phyloP scores from a whole-genome alignment of 2,113 vertebrate species.

The Sinosuthora webbiana region DNA sequence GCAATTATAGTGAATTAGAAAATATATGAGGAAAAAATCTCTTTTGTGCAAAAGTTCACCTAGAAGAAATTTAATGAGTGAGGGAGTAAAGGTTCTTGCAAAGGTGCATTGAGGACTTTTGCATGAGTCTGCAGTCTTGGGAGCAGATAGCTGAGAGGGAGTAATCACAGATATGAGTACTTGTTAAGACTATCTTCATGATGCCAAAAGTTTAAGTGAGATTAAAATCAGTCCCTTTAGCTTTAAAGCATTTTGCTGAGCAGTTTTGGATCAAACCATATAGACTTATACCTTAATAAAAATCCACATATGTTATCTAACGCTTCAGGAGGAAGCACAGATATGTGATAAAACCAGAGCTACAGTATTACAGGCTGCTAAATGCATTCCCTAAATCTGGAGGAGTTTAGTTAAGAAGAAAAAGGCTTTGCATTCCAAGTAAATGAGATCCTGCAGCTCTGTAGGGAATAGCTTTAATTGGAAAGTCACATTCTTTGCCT shows the following conservation, averaged over 20 bases:
- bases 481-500: background rate
- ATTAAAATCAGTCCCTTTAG: background rate
- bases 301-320: slow-evolving; percentile 3
- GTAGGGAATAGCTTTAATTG: slow-evolving; percentile 36
- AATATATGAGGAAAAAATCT: background rate
- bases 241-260: background rate
- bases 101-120: background rate
- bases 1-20: background rate
- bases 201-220: background rate
- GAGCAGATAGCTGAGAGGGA: background rate
- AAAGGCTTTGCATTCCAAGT: slow-evolving; percentile 32
- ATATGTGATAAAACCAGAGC: slow-evolving; percentile 22
- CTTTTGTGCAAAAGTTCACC: background rate
- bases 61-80: background rate
- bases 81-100: background rate
- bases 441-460: slow-evolving; percentile 34
- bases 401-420: slow-evolving; percentile 1
- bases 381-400: slow-evolving; percentile 1
- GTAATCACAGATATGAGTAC: background rate
- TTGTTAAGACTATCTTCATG: background rate
- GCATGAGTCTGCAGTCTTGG: background rate
- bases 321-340: background rate
- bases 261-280: background rate
- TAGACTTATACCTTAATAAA: background rate
- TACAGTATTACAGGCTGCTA: background rate